phyloP scores from a whole-genome alignment of 2,888 invertebrate species.

The Amiota minor region DNA sequence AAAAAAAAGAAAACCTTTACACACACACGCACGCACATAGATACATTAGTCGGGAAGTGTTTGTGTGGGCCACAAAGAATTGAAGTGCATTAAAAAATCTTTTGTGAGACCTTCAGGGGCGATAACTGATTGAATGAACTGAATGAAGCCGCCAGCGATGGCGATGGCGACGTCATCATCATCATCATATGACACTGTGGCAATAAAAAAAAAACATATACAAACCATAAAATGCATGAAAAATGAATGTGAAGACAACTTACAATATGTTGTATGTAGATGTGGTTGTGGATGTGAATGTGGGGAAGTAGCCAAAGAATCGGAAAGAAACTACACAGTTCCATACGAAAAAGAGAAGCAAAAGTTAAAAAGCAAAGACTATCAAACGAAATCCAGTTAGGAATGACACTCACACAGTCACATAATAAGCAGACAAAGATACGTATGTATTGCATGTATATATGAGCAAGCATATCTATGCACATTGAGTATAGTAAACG shows the following conservation, averaged over 20 bases:
- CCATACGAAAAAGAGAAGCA: not conserved
- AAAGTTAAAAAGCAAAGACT: not conserved
- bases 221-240: slow-evolving; percentile 26
- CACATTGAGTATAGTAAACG: not conserved
- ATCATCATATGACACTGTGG: slow-evolving; percentile 22
- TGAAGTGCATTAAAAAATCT: slow-evolving; percentile 19
- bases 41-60: not conserved
- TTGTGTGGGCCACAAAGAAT: slow-evolving; percentile 15
- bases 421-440: not conserved
- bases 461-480: no score
- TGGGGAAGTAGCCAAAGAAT: not conserved
- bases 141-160: slow-evolving; percentile 1
- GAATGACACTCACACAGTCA: not conserved
- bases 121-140: not conserved
- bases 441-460: not conserved
- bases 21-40: not conserved
- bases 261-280: not conserved
- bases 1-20: not conserved
- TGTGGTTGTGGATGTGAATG: not conserved
- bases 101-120: not conserved
- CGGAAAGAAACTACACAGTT: not conserved
- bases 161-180: slow-evolving; percentile 7
- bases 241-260: slow-evolving; percentile 26
- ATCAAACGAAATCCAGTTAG: slow-evolving; percentile 19
- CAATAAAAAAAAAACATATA: slow-evolving; percentile 25